Percentiles rank a stretch among this genome's conserved stretches.
phyloP scores from a whole-genome alignment of 2,797 vertebrate species.

The Pristis pectinata region DNA sequence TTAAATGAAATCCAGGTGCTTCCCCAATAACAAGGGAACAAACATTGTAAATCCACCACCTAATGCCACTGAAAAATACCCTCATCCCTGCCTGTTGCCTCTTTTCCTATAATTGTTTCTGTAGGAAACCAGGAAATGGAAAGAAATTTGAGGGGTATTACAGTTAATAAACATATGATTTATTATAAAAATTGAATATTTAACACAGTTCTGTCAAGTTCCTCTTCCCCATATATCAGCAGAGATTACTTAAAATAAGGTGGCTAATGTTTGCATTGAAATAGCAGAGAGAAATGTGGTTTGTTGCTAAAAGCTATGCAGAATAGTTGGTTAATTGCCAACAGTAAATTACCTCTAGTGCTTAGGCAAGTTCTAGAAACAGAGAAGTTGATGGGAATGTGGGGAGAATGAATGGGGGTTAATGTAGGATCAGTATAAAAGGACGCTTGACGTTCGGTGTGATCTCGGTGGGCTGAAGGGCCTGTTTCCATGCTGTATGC shows the following conservation, averaged over 20 bases:
- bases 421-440: too few species aligned
- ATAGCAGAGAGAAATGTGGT: not conserved
- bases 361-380: too few species aligned
- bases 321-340: too few species aligned
- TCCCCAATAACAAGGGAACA: not conserved
- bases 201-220: not conserved
- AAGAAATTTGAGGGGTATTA: not conserved
- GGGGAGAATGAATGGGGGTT: too few species aligned
- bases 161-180: not conserved
- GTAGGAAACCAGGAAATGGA: not conserved
- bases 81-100: not conserved
- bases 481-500: too few species aligned
- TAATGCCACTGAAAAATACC: not conserved
- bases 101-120: not conserved
- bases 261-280: not conserved
- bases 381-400: too few species aligned
- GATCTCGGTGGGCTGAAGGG: too few species aligned
- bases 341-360: too few species aligned
- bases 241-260: not conserved
- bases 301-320: not conserved
- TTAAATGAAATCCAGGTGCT: conserved; percentile 5
- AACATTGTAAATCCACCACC: not conserved
- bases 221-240: not conserved
- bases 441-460: too few species aligned
- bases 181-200: not conserved